A percentile compares a stretch with the other conserved stretches of the same genome.
phyloP scores from a whole-genome alignment of 2,797 vertebrate genomes.

The Acipenser transmontanus region DNA sequence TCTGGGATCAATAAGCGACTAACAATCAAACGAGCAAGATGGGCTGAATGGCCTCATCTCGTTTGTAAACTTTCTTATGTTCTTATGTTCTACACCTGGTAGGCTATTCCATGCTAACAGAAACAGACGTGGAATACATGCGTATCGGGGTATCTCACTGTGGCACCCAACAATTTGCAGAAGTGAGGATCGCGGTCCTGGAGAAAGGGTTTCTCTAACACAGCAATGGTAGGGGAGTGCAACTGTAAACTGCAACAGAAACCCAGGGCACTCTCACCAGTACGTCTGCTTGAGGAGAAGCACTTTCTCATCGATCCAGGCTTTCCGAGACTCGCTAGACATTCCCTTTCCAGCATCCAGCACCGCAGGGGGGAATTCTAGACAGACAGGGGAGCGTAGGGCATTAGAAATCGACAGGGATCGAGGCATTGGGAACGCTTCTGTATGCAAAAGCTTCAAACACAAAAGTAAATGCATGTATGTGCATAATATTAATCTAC shows the following conservation, averaged over 20 bases:
- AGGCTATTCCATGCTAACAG: too few relatives aligned
- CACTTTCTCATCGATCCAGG: slow-evolving; percentile 74
- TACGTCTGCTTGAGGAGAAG: slow-evolving; percentile 80
- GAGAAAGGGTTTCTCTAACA: too few relatives aligned
- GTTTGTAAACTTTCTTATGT: too few relatives aligned
- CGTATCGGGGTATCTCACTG: too few relatives aligned
- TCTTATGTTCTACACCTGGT: background rate
- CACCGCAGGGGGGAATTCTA: slow-evolving; percentile 66
- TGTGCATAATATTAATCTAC: slow-evolving; percentile 21
- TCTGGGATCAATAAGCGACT: too few relatives aligned
- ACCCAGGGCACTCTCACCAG: slow-evolving; percentile 56
- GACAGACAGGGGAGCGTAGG: background rate
- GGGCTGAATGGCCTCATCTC: too few relatives aligned
- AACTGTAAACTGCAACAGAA: too few relatives aligned
- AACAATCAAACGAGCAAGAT: too few relatives aligned
- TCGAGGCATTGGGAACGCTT: too few relatives aligned
- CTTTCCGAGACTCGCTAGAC: slow-evolving; percentile 65
- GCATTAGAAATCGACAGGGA: background rate
- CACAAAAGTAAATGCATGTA: background rate
- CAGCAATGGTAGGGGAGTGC: too few relatives aligned
- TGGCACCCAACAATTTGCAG: background rate
- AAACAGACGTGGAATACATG: too few relatives aligned
- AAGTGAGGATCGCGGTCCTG: background rate
- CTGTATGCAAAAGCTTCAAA: background rate
- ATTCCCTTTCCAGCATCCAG: slow-evolving; percentile 75